Evolutionary conservation across 2,113 vertebrate genomes (phyloP).

Genomic region (Sceloporus undulatus): DNA sequence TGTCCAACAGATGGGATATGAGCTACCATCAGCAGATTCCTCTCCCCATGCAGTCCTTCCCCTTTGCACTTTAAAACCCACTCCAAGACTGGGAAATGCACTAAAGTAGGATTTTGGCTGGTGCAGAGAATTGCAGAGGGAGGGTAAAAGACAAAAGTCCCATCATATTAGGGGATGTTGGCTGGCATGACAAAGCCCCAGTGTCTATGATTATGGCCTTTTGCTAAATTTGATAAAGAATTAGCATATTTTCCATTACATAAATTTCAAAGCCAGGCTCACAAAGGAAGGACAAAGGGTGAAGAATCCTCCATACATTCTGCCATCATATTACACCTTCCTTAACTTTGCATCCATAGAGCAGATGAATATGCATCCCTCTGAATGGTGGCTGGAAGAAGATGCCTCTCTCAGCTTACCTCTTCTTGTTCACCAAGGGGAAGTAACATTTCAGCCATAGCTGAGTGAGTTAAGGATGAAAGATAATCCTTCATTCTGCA

Average conservation of each 20-base stretch:
- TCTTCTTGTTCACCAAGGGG: background rate
- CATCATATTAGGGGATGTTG: too few relatives aligned
- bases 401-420: background rate
- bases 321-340: background rate
- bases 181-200: too few relatives aligned
- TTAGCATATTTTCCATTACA: background rate
- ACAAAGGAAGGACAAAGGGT: background rate
- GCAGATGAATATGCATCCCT: background rate
- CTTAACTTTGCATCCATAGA: background rate
- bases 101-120: too few relatives aligned
- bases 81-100: too few relatives aligned
- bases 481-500: constrained; percentile 42
- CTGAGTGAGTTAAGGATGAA: constrained; percentile 21
- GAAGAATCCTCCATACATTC: background rate
- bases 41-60: too few relatives aligned
- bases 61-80: too few relatives aligned
- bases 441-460: constrained; percentile 6
- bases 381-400: background rate
- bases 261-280: background rate
- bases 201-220: background rate
- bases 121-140: too few relatives aligned
- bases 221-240: background rate
- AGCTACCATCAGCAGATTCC: too few relatives aligned
- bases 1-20: too few relatives aligned
- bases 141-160: too few relatives aligned